Base-by-base conservation (phyloP, 1,140 invertebrate genomes). In the Ceratina australensis region DNA sequence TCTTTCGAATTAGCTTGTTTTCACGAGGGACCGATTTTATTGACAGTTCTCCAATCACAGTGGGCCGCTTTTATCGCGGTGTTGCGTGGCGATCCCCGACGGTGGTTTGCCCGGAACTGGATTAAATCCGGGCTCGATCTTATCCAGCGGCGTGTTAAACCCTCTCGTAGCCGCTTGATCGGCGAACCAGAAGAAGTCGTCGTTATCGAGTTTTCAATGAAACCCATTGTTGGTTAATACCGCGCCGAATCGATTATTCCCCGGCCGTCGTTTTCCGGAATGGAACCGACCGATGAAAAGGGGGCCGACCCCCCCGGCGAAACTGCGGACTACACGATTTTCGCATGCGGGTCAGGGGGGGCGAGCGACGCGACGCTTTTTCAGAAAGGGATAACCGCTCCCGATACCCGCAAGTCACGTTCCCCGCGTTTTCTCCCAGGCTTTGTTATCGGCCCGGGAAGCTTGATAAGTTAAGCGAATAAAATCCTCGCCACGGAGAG, bases 211-310 rank as follows among this genome's bases (percentile, higher is more conserved):
- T 76, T 80, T 80, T 77, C 78, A 76, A 80, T 77, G 78, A 76
- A 80, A 77, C 33, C 78, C 59, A 80, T 80, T 80, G 64, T 80
- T 64, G 73, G 78, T 77, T 80, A 80, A 80, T 80, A 64, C 65
- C 59, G 59, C 2, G 4, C 47, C 18, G 57, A 60, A 80, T 80
- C 78, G 78, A 80, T 80, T 80, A 76, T 76, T 80, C 78, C 57
- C 13, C 60, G 56, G 16, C 24, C 75, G 75, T 72, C 75, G 59
- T 72, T 78, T 78, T 64, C 59, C 28, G 60, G 42, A 67, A 67
- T 28, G 72, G 52, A 59, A 52, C 57, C 54, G 52, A 18, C 2
- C 64, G 64, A 59, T 71, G 74, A 68, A 69, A 69, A 65, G 33
- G 26, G 52, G 50, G 28, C 13, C 33, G 33, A 47, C 33, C 33